Base-by-base conservation (phyloP, 64 coral and sea anemone species). In the Astreopora myriophthalma region DNA sequence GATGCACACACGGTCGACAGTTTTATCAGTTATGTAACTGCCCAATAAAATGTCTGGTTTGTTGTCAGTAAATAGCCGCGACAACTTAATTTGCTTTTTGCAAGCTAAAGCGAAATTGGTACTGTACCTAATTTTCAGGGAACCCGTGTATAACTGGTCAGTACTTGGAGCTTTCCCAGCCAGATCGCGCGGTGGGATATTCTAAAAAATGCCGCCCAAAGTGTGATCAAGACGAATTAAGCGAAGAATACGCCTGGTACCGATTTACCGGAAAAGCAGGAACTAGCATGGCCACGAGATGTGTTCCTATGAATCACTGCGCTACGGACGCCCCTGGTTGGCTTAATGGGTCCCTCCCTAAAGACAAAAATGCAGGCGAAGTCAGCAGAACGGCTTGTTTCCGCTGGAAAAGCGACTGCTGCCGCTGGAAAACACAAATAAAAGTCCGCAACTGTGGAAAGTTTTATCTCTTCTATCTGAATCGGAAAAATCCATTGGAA, bases 361-460 rank as follows among this genome's bases (percentile, higher is more conserved):
- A 49, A 64, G 16, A 33, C 49, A 31, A 36, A 4, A 19, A 34
- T 10, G 79, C 34, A 64, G 79, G 79, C 9, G 79, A 10, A 23
- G 79, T 83, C 13, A 64, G 37, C 52, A 58, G 79, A 83, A 83
- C 79, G 1, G 79, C 65, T 20, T 83, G 79, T 35, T 83, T 83
- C n/a, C 31, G 33, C 19, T 63, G 79, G 57, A 83, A 83, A 38
- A n/a, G 65, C 32, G 52, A 83, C 32, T 83, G 79, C 26, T 83
- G 79, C 3, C 9, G 16, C 9, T 64, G 79, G 79, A 63, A 65
- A 57, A 65, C 33, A 24, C 34, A 23, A 64, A 11, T 83, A 12
- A 83, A 83, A 19, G 57, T 83, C 30, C 79, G 52, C 31, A 64
- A 83, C 9, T 83, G 79, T 34, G 79, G 57, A 25, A 22, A 24